Evolutionary conservation across 1,140 invertebrate species (phyloP), one percentile per base, ranked within the genome.

Genomic region (Sycophila sp.): DNA sequence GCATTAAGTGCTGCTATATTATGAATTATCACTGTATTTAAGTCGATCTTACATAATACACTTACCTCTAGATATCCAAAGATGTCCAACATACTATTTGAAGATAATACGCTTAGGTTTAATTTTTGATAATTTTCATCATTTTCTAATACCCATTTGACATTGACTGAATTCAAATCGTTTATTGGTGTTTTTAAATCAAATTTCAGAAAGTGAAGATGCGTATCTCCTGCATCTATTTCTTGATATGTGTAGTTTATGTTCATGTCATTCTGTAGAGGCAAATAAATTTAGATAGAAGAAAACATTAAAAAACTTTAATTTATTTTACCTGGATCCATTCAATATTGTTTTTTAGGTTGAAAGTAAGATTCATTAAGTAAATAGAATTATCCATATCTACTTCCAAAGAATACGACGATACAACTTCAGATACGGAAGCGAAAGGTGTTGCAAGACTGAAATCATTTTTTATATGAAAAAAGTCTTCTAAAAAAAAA

Each of bases 381-480:
- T 91, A 90, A 11, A 86, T 85, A 45, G 51, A 75, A 30, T 87
- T 86, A 10, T 89, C 87, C 17, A 90, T 75, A 30, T 88, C 81
- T 0, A 91, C 79, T 45, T 89, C 81, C 42, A 93, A 88, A 3
- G 89, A 86, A 72, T 89, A 90, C 28, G 87, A 80, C 0, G 88
- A 91, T 68, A 87, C 89, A 8, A 92, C 80, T 71, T 90, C 88
- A 63, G 87, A 87, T 22, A 88, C 87, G 22, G 76, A 78, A 66
- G 77, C 75, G 75, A 90, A 93, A 0, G 92, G 91, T 1, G 92
- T 91, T 38, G 85, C 84, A 0, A 94, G 73, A 62, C 88, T 88
- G 0, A 94, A 77, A 0, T 89, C 87, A 83, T 94, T 94, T 19
- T 87, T 87, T 68, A 93, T 89, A 63, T 89, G 87, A 28, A 92